phyloP scores from a whole-genome alignment of 2,888 invertebrate species.

The Hirtodrosophila histrioides region DNA sequence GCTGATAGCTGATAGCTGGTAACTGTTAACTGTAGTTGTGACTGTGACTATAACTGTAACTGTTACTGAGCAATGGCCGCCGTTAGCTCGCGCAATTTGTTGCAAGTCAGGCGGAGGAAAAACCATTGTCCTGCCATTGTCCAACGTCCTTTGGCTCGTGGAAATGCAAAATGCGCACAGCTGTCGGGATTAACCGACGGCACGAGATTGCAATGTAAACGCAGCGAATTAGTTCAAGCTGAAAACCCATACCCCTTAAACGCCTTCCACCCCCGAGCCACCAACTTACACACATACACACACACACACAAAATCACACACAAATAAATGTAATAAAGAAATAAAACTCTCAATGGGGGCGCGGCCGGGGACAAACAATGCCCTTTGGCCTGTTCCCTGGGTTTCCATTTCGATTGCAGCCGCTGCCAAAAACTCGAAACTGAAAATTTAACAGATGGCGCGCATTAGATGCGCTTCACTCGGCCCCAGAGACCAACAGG shows the following conservation, averaged over 20 bases:
- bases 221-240: slow-evolving; percentile 57
- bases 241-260: slow-evolving; percentile 15
- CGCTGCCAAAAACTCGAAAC: slow-evolving; percentile 49
- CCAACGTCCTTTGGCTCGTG: slow-evolving; percentile 8
- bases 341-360: slow-evolving; percentile 51
- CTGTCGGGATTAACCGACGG: slow-evolving; percentile 63
- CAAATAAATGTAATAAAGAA: slow-evolving; percentile 75
- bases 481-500: slow-evolving; percentile 38
- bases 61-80: slow-evolving; percentile 27
- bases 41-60: slow-evolving; percentile 14
- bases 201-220: slow-evolving; percentile 62
- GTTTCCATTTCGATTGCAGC: slow-evolving; percentile 41
- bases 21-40: slow-evolving; percentile 9
- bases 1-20: slow-evolving; percentile 10
- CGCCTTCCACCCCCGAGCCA: slow-evolving; percentile 46
- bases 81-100: slow-evolving; percentile 62
- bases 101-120: slow-evolving; percentile 43
- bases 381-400: slow-evolving; percentile 40
- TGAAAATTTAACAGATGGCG: slow-evolving; percentile 78
- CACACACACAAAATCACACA: slow-evolving; percentile 46
- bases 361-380: slow-evolving; percentile 46
- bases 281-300: slow-evolving; percentile 18
- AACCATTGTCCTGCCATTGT: slow-evolving; percentile 1
- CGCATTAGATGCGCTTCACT: slow-evolving; percentile 75
- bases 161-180: slow-evolving; percentile 68